These are phyloP conservation scores for Chauna torquata DNA, from an alignment of 2,113 vertebrate genomes.

Conservation along the genomic window DNA sequence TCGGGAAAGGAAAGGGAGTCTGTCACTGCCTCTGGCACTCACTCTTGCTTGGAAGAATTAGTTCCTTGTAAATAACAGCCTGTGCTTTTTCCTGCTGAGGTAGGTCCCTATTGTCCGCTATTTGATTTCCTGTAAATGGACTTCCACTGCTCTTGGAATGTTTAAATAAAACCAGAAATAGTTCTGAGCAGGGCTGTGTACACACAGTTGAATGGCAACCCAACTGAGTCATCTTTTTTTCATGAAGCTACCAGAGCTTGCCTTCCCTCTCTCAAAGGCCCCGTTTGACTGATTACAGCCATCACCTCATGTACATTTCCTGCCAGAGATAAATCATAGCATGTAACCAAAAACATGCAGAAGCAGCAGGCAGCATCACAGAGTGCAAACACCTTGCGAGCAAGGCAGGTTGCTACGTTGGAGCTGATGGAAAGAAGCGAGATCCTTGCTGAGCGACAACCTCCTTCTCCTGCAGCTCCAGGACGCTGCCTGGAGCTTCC, in stretches of 20 bases:
- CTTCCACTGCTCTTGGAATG: not conserved
- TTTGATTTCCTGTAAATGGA: conserved; percentile 51
- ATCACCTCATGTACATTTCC: not conserved
- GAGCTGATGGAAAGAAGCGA: not conserved
- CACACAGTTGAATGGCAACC: not conserved
- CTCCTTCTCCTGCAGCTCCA: not conserved
- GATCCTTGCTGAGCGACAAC: not conserved
- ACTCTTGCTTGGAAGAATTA: not conserved
- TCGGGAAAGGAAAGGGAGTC: not conserved
- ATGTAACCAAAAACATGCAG: not conserved
- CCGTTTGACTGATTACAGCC: not conserved
- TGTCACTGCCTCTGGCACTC: not conserved
- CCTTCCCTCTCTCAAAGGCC: not conserved
- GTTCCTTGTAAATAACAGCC: conserved; percentile 23
- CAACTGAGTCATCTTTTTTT: not conserved
- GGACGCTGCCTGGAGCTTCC: not conserved
- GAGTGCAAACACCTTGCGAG: not conserved
- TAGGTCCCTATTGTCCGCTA: conserved; percentile 22
- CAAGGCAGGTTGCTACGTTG: accelerated
- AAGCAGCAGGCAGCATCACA: not conserved
- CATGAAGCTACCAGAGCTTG: not conserved
- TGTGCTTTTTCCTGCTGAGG: conserved; percentile 45
- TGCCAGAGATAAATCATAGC: not conserved
- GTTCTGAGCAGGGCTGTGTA: not conserved
- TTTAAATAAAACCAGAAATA: conserved; percentile 47